These are phyloP conservation scores for Stratiolaelaps scimitus DNA, from an alignment of 1,140 invertebrate species.

Conservation along the genomic window DNA sequence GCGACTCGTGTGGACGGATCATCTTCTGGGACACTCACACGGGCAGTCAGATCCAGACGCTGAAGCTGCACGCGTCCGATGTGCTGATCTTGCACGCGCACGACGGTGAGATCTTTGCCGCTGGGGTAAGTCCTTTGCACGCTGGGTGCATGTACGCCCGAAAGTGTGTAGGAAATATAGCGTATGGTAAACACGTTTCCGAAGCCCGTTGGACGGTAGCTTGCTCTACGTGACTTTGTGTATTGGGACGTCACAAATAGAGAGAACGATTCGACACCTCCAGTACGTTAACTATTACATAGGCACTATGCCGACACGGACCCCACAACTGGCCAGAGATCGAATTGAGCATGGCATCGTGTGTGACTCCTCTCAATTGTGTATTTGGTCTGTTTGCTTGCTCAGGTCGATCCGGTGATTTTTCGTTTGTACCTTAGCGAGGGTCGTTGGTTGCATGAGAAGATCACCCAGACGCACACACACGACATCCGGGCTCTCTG, in stretches of 20 bases:
- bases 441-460: not conserved
- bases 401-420: conserved; percentile 9
- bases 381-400: not conserved
- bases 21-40: conserved; percentile 14
- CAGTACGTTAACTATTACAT: no score
- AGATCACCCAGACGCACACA: conserved; percentile 18
- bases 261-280: no score
- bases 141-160: not conserved
- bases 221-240: no score
- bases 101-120: not conserved
- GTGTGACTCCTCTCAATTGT: not conserved
- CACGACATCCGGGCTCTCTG: conserved; percentile 19
- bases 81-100: not conserved
- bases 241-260: no score
- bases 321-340: no score
- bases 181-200: no score
- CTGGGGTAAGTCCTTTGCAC: conserved; percentile 11
- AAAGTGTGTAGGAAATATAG: not conserved
- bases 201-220: conserved; percentile 1
- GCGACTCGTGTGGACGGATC: conserved; percentile 5
- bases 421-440: not conserved
- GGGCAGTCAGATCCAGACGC: conserved; percentile 2
- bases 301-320: no score
- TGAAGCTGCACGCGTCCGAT: conserved; percentile 8
- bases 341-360: not conserved